A percentile compares a stretch with the other conserved stretches of the same genome.
Evolutionary conservation across 2,888 invertebrate species (phyloP).

Genomic region (Drosophila conformis): DNA sequence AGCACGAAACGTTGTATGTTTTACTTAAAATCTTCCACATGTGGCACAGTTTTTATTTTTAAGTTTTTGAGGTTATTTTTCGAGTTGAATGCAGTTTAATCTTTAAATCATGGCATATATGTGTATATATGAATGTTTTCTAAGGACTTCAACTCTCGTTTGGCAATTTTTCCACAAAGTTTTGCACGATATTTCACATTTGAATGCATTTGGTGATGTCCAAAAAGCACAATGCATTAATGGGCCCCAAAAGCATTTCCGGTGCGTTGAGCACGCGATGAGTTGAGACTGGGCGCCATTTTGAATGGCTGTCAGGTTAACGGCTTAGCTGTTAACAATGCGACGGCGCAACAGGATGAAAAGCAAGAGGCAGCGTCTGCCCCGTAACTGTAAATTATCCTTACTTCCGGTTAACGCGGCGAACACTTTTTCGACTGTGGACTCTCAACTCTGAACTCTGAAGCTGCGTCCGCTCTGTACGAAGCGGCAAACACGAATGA

Average conservation of each 20-base stretch:
- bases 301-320: slow-evolving; percentile 23
- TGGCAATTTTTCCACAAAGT: slow-evolving; percentile 35
- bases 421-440: slow-evolving; percentile 25
- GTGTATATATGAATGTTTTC: background rate
- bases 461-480: slow-evolving; percentile 70
- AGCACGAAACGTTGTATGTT: slow-evolving; percentile 28
- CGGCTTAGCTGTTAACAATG: slow-evolving; percentile 46
- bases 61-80: slow-evolving; percentile 41
- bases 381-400: slow-evolving; percentile 51
- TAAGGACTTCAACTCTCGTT: slow-evolving; percentile 10
- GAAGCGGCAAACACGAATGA: slow-evolving; percentile 75
- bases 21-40: slow-evolving; percentile 29
- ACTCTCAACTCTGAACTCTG: slow-evolving; percentile 21
- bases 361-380: slow-evolving; percentile 7
- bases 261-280: slow-evolving; percentile 59
- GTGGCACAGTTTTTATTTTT: slow-evolving; percentile 27
- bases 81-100: background rate
- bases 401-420: slow-evolving; percentile 74
- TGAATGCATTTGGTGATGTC: slow-evolving; percentile 30
- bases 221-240: slow-evolving; percentile 44
- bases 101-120: background rate
- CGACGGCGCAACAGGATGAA: slow-evolving; percentile 78
- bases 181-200: slow-evolving; percentile 41
- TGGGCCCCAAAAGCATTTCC: slow-evolving; percentile 62
- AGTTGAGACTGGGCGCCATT: slow-evolving; percentile 30